These are phyloP conservation scores for Caenorhabditis sp. DNA, from an alignment of 2,888 invertebrate genomes.

Conservation along the genomic window DNA sequence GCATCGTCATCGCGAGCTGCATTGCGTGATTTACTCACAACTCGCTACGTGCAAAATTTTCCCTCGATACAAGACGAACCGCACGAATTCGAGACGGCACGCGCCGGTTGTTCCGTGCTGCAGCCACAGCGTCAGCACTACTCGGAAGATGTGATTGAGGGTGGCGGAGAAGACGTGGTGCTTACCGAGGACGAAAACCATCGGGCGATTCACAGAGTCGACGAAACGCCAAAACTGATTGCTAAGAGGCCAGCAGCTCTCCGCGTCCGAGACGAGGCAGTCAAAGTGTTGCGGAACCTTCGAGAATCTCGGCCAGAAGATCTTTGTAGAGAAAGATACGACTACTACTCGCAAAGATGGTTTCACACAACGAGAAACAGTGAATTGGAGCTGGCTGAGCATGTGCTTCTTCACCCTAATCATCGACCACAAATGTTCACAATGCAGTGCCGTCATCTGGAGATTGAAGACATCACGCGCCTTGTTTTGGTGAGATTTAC, in stretches of 20 bases:
- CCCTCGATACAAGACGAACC: neutral
- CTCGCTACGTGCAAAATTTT: constrained; percentile 11
- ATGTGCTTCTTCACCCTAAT: constrained; percentile 58
- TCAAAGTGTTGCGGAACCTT: constrained; percentile 43
- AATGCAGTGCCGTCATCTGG: constrained; percentile 44
- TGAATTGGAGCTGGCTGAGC: constrained; percentile 32
- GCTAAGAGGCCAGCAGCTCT: constrained; percentile 8
- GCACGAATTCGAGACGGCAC: constrained; percentile 20
- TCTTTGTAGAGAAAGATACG: constrained; percentile 12
- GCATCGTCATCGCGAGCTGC: constrained; percentile 10
- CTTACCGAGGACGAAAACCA: constrained; percentile 25
- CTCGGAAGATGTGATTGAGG: constrained; percentile 23
- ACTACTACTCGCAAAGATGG: constrained; percentile 44
- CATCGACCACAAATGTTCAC: constrained; percentile 47
- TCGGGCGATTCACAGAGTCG: constrained; percentile 37
- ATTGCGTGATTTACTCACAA: constrained; percentile 20
- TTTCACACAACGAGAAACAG: constrained; percentile 49
- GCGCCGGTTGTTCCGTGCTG: constrained; percentile 39
- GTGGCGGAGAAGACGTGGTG: constrained; percentile 40
- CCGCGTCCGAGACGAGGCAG: constrained; percentile 36
- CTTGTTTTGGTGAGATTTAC: constrained; percentile 46
- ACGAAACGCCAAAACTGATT: constrained; percentile 58
- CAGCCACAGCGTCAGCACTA: constrained; percentile 10
- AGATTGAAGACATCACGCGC: constrained; percentile 32
- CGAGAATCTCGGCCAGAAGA: constrained; percentile 11